phyloP scores from a whole-genome alignment of 2,888 invertebrate species.

The Latheticus oryzae region DNA sequence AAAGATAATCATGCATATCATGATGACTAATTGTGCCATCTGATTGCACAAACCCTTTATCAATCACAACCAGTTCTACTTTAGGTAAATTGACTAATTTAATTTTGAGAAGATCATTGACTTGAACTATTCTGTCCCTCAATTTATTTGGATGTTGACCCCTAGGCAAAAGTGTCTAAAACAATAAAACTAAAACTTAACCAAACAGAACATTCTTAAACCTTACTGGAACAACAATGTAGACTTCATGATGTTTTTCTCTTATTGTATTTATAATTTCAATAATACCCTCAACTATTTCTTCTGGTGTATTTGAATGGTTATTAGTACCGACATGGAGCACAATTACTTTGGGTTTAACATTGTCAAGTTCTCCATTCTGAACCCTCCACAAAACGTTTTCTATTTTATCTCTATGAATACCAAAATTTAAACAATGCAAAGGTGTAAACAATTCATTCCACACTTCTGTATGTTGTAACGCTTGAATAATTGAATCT shows the following conservation, averaged over 20 bases:
- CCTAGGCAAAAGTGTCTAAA: slow-evolving; percentile 87
- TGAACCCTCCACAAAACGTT: slow-evolving; percentile 90
- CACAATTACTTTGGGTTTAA: slow-evolving; percentile 90
- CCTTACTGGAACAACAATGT: slow-evolving; percentile 88
- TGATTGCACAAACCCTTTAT: slow-evolving; percentile 81
- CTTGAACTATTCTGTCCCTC: slow-evolving; percentile 79
- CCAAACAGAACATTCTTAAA: background rate
- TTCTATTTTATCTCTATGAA: slow-evolving; percentile 88
- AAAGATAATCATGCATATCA: slow-evolving; percentile 93
- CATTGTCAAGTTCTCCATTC: slow-evolving; percentile 90
- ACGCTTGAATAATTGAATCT: slow-evolving; percentile 85
- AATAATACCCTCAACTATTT: slow-evolving; percentile 84
- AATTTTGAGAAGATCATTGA: slow-evolving; percentile 79
- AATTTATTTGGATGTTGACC: slow-evolving; percentile 87
- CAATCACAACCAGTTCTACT: slow-evolving; percentile 83
- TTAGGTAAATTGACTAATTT: slow-evolving; percentile 72
- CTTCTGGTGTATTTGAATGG: slow-evolving; percentile 80
- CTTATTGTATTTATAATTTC: slow-evolving; percentile 81
- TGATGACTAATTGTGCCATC: slow-evolving; percentile 88
- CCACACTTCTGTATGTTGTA: slow-evolving; percentile 89
- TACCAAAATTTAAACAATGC: slow-evolving; percentile 92
- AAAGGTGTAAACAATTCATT: slow-evolving; percentile 90
- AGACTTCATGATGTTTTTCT: slow-evolving; percentile 81
- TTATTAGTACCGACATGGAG: slow-evolving; percentile 92
- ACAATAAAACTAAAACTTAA: slow-evolving; percentile 46